Evolutionary conservation across 2,797 vertebrate species (phyloP).

Genomic region (Lacerta bilineata): DNA sequence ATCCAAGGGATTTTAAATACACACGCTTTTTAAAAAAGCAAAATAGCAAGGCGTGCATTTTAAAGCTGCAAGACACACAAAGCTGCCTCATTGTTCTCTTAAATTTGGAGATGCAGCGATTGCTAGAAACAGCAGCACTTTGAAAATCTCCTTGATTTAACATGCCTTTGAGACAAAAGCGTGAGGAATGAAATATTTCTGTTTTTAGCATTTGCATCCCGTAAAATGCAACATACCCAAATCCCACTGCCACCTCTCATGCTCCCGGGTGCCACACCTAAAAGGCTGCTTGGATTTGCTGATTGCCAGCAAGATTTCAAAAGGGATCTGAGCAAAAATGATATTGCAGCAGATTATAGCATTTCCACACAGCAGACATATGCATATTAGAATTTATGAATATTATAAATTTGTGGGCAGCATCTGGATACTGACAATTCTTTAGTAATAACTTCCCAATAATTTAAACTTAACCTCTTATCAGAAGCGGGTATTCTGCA

Average conservation of each 20-base stretch:
- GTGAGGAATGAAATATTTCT: conserved; percentile 44
- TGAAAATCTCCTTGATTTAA: not conserved
- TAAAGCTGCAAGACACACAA: conserved; percentile 66
- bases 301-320: not conserved
- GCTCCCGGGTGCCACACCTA: conserved; percentile 2
- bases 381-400: conserved; percentile 36
- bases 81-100: conserved; percentile 30
- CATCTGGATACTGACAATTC: conserved; percentile 53
- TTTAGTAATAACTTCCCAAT: conserved; percentile 55
- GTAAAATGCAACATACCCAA: not conserved
- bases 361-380: conserved; percentile 27
- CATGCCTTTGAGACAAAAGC: conserved; percentile 46
- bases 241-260: not conserved
- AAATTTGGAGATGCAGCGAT: conserved; percentile 56
- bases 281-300: conserved; percentile 19
- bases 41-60: conserved; percentile 63
- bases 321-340: not conserved
- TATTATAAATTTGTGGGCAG: conserved; percentile 55
- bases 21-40: conserved; percentile 58
- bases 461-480: conserved; percentile 52
- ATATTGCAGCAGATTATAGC: not conserved
- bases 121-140: conserved; percentile 10
- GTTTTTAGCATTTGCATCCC: conserved; percentile 45
- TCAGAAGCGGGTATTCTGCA: conserved; percentile 59
- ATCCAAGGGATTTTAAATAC: conserved; percentile 62